Evolutionary conservation across 2,113 vertebrate genomes (phyloP).

Genomic region (Notiomystis cincta): DNA sequence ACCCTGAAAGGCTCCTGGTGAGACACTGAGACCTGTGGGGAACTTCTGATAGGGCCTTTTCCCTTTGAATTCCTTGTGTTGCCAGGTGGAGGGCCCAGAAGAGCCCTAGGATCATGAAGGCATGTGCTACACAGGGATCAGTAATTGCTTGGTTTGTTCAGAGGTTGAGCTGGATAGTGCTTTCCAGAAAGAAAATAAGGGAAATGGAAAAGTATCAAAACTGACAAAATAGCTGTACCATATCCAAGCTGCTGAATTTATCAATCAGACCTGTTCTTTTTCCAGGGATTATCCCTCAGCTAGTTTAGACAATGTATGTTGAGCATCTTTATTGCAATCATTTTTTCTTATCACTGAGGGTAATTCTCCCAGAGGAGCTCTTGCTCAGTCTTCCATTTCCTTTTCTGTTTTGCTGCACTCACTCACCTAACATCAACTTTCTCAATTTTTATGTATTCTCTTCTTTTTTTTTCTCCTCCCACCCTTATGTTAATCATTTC

Average conservation of each 20-base stretch:
- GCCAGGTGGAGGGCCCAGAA: accelerated
- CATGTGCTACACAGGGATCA: not conserved
- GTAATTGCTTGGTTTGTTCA: not conserved
- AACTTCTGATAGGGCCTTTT: not conserved
- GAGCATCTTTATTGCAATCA: not conserved
- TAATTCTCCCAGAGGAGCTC: not conserved
- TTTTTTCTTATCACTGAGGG: not conserved
- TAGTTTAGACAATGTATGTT: not conserved
- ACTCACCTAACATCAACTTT: not conserved
- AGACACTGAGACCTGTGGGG: not conserved
- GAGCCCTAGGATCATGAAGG: accelerated
- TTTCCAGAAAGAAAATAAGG: not conserved
- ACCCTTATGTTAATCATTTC: not conserved
- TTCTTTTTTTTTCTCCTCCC: not conserved
- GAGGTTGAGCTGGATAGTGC: not conserved
- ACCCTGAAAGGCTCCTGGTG: not conserved
- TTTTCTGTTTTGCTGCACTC: not conserved
- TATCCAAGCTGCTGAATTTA: not conserved
- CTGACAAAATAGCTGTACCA: not conserved
- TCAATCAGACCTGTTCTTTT: not conserved
- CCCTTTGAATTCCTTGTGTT: not conserved
- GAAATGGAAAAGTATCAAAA: not conserved
- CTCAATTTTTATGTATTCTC: not conserved
- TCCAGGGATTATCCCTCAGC: not conserved
- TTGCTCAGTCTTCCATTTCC: not conserved